Conservation (phyloP, 2,797 vertebrate species). For the Enteromius treurensis region DNA sequence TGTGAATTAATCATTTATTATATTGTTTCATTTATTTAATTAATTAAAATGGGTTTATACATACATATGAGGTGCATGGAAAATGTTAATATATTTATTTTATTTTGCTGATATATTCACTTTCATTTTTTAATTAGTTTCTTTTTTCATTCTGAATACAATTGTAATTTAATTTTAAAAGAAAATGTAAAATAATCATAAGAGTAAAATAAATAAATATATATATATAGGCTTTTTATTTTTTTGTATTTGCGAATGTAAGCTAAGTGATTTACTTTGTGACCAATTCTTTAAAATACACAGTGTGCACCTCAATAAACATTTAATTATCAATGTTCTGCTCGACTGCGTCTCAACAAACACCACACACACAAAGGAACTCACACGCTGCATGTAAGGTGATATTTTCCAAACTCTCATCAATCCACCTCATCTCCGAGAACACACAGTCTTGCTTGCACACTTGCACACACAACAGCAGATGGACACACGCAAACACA, state of each 20-base stretch:
- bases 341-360: slow-evolving; percentile 19
- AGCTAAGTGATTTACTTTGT: neutral
- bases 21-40: neutral
- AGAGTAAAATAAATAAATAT: too few species aligned
- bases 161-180: too few species aligned
- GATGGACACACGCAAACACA: slow-evolving; percentile 45
- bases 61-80: neutral
- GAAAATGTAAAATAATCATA: too few species aligned
- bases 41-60: neutral
- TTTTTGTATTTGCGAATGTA: neutral
- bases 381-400: slow-evolving; percentile 52
- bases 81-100: neutral
- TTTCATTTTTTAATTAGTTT: neutral
- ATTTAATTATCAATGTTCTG: neutral
- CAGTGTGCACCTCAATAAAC: neutral
- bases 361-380: slow-evolving; percentile 42
- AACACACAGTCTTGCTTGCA: slow-evolving; percentile 31
- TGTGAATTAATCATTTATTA: neutral
- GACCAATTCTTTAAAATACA: neutral
- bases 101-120: neutral
- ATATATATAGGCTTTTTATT: neutral
- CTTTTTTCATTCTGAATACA: neutral
- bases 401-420: slow-evolving; percentile 58
- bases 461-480: slow-evolving; percentile 48
- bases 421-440: slow-evolving; percentile 34